Base-by-base conservation (phyloP, 2,888 invertebrate genomes). In the Drosophila buzzatii region DNA sequence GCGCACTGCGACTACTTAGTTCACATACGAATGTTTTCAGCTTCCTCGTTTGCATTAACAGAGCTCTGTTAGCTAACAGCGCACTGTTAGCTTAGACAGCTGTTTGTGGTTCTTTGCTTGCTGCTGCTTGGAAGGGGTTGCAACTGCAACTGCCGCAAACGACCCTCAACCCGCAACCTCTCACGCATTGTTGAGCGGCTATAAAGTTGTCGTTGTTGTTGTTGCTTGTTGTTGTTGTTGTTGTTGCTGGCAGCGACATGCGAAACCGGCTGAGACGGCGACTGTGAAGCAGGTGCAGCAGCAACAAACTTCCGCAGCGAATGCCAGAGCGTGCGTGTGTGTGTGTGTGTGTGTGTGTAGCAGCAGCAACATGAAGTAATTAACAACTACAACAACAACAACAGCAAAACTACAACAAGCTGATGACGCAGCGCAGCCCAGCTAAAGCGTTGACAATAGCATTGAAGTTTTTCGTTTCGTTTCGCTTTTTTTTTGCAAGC, bases 401-500 rank as follows among this genome's bases (percentile, higher is more conserved):
- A 74, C 23, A 23, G 23, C 23, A 73, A 72, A 68, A 44, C 70
- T 51, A 78, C 65, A 74, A 67, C 76, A 67, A 67, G 69, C 45
- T 61, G 79, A 68, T 82, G 82, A 81, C 82, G 81, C 79, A 72
- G 73, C 70, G 79, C 70, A 81, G 81, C 75, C 65, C 62, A 77
- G 75, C 81, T 75, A 77, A 89, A 83, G 84, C 84, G 87, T 85
- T 85, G 85, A 85, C 85, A 85, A 85, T 88, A 88, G 84, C 89
- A 85, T 82, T 84, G 76, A 81, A 82, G 81, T 73, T 57, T 55
- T 47, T 31, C 31, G 27, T 58, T 20, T 27, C 27, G 27, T 27
- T 27, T 27, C 27, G 27, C 16, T 51, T n/a, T 18, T 52, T 51
- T 33, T 35, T 51, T 59, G 42, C 27, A 35, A 27, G 6, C 27